phyloP scores from a whole-genome alignment of 2,888 invertebrate species.

The Aleiodes testaceus region DNA sequence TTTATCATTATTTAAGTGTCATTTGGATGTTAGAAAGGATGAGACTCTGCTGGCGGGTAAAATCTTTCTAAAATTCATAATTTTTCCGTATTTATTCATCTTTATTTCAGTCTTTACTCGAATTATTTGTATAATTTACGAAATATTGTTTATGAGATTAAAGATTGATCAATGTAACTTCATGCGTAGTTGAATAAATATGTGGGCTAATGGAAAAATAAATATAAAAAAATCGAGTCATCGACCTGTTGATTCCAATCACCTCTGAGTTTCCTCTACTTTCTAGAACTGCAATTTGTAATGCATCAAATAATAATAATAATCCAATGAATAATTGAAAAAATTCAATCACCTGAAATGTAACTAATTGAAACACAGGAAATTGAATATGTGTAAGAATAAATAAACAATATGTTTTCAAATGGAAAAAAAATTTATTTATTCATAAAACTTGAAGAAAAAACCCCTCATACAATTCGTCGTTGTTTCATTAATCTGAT shows the following conservation, averaged over 20 bases:
- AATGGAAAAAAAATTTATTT: slow-evolving; percentile 62
- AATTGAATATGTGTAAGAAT: background rate
- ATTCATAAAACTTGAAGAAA: slow-evolving; percentile 65
- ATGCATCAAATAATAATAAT: too few relatives aligned
- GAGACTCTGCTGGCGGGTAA: slow-evolving; percentile 16
- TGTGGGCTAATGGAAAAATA: slow-evolving; percentile 2
- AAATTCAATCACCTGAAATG: too few relatives aligned
- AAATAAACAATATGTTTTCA: slow-evolving; percentile 39
- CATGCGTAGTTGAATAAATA: slow-evolving; percentile 25
- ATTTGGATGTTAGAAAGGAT: background rate
- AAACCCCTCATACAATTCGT: slow-evolving; percentile 54
- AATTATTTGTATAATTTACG: background rate
- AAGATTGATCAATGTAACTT: slow-evolving; percentile 17
- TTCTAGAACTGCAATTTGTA: background rate
- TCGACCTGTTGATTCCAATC: slow-evolving; percentile 65
- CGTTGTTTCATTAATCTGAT: slow-evolving; percentile 36
- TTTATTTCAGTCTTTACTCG: too few relatives aligned
- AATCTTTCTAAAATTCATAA: background rate
- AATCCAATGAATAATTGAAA: too few relatives aligned
- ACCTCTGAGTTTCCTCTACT: slow-evolving; percentile 73
- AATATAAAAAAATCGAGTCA: slow-evolving; percentile 1
- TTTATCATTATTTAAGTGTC: background rate
- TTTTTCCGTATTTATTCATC: background rate
- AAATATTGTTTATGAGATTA: background rate
- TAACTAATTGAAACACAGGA: background rate